Percentiles rank a stretch among this genome's conserved stretches.
Evolutionary conservation across 2,888 invertebrate genomes (phyloP).

Genomic region (Tuta absoluta): DNA sequence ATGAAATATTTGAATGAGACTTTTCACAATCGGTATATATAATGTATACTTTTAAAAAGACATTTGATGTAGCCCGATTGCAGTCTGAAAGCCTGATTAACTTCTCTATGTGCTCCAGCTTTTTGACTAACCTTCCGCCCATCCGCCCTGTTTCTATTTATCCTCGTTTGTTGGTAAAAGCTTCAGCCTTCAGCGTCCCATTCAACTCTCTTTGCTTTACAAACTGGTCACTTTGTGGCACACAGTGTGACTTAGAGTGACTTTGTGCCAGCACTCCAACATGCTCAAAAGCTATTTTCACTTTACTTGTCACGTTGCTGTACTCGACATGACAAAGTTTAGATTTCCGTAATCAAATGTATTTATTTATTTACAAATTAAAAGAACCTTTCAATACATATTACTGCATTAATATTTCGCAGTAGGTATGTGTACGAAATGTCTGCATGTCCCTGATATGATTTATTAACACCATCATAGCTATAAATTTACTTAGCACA

Average conservation of each 20-base stretch:
- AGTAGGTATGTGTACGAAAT: background rate
- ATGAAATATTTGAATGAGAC: too few species aligned
- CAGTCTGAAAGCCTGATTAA: background rate
- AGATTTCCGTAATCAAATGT: background rate
- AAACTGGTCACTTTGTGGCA: constrained; percentile 3
- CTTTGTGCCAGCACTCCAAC: background rate
- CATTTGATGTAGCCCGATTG: too few species aligned
- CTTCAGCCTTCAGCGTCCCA: background rate
- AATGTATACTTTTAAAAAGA: too few species aligned
- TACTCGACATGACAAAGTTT: background rate
- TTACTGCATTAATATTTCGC: background rate
- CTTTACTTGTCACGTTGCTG: background rate
- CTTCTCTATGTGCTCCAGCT: background rate
- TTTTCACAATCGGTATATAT: too few species aligned
- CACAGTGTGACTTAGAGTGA: background rate
- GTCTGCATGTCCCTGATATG: too few species aligned
- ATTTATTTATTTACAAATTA: too few species aligned
- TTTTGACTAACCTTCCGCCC: background rate
- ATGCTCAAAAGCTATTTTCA: background rate
- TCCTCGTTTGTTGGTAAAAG: background rate
- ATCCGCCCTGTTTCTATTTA: background rate
- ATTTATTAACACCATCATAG: too few species aligned
- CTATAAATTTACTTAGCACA: background rate
- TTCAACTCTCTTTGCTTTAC: constrained; percentile 10
- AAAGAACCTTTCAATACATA: too few species aligned